Evolutionary conservation across 2,888 invertebrate genomes (phyloP), one percentile per base, ranked within the genome.

Genomic region (Xestia xanthographa): DNA sequence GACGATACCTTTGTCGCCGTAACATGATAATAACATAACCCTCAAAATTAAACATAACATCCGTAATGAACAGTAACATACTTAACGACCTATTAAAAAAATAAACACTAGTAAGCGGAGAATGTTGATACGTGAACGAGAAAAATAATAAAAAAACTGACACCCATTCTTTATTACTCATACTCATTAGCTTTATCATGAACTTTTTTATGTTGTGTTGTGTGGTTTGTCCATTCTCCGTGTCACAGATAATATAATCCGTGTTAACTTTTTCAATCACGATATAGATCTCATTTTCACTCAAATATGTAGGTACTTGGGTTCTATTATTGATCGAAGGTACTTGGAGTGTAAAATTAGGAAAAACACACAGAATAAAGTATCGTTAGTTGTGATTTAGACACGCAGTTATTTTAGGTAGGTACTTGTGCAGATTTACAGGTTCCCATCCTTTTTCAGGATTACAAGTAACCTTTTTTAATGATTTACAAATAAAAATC

Each of bases 41-140:
- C 62, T 67, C 62, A 63, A 83, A 70, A 12, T 26, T 62, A 70
- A 79, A 79, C 84, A 74, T 62, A 67, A 84, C 84, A 82, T 82
- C 84, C 80, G 74, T 20, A 20, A 60, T 48, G 34, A 34, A 53
- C 43, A 43, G 50, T 29, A 65, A 34, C 78, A 66, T 48, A 41
- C 17, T 56, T 38, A 41, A 20, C 9, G 48, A 34, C 22, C 22
- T 63, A 26, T n/a, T 17, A 34, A 43, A 38, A 58, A 29, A 56
- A 38, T 72, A 83, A 68, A 69, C 67, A 41, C 45, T 17, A 43
- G 60, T 72, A 72, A 83, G 56, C 62, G 26, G 66, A 72, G 68
- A 83, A 69, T 66, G 68, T 80, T 77, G 77, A n/a, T 26, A 69
- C 11, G 20, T 43, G 2, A 6, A 20, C 9, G 22, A 72, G 53